Base-by-base conservation (phyloP, 2,888 invertebrate species). In the Auanema sp. region DNA sequence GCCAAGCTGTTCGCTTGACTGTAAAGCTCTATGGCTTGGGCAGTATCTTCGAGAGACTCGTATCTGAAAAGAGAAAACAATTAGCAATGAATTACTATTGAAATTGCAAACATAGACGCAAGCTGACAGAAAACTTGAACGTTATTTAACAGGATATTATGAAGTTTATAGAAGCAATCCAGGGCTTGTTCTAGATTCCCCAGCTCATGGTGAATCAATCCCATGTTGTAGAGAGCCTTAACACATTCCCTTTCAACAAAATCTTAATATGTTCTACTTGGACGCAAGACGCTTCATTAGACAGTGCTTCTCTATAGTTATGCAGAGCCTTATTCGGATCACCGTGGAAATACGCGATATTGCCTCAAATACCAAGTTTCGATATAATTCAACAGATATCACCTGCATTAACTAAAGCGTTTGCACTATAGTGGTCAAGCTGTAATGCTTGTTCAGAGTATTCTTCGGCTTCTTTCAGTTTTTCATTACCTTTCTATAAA, bases 71-170 rank as follows among this genome's bases (percentile, higher is more conserved):
- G 0, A 41, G n/a, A n/a, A n/a, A n/a, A n/a, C n/a, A n/a, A 52
- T 23, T 23, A 52, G 16, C 52, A 23, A 52, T n/a, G 18, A 11
- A 8, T 52, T 21, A 6, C 18, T 41, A 49, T 33, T 64, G 8
- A 49, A 6, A 5, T 24, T 14, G 80, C 83, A 83, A 82, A 89
- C 72, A 92, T 86, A 78, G 89, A 88, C 10, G 90, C 92, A 66
- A 92, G 88, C 85, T 92, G 91, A 84, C 89, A 92, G 58, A 90
- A 87, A 24, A 90, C 89, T 82, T 90, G 89, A 51, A 91, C 89
- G 79, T 90, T 89, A 80, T 90, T 89, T 64, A 89, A 86, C 40
- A 90, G 86, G 66, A 90, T 89, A 59, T 88, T 87, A 80, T 89
- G 89, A 56, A 92, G 87, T 84, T 91, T 90, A 85, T 89, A 89